Evolutionary conservation across 2,113 vertebrate species (phyloP), one percentile per base, ranked within the genome.

Genomic region (Mus pahari): DNA sequence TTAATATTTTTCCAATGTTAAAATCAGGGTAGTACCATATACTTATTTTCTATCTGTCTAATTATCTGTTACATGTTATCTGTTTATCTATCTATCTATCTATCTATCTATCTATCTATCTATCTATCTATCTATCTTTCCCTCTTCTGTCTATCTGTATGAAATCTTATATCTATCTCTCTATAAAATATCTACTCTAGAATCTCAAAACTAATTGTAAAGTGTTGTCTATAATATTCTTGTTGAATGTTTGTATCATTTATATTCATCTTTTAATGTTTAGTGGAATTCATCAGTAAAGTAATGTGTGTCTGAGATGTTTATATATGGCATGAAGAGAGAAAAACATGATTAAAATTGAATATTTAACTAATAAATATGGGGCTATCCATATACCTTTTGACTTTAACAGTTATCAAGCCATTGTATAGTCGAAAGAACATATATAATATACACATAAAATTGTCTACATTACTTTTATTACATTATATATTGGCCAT

Each of bases 311-410:
- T n/a, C 39, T 94, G 39, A 12, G 1, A 10, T 89, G 71, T 50
- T 22, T 66, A 14, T 62, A 24, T 39, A 36, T 55, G 24, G 26
- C 22, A 45, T 31, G 14, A 28, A 45, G 4, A 45, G 42, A 64
- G 42, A 8, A 2, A 16, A 64, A 5, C 26, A 64, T 84, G 60
- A 42, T 28, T 68, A 68, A 66, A 86, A 50, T 26, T 26, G 77
- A 55, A 74, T 55, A 71, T 42, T 83, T 90, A 84, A 66, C 89
- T 75, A 84, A 58, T 86, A 93, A 81, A 73, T 39, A 81, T 58
- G 28, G 12, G 64, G 5, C 11, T 89, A 53, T 58, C 42, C 50
- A 68, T 39, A 24, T 58, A 87, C 31, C 4, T 62, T 20, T 3
- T 77, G n/a, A n/a, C 33, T n/a, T 66, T 68, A 68, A 45, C 42